These are phyloP conservation scores for Eubucco bourcierii DNA, from an alignment of 2,113 vertebrate genomes.

Conservation along the genomic window DNA sequence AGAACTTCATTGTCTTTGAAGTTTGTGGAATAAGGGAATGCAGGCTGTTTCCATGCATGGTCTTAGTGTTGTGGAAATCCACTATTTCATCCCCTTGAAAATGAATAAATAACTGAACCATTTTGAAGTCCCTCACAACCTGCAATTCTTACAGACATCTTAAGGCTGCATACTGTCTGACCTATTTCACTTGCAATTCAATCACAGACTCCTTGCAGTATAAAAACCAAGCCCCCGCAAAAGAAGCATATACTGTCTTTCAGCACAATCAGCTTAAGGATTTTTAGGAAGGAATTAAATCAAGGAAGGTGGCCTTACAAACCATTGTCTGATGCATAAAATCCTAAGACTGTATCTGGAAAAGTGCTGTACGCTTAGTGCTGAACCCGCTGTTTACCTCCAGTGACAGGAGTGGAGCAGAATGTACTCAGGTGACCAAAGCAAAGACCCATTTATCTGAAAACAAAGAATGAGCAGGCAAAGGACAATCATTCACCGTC, in stretches of 20 bases:
- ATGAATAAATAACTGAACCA: slow-evolving; percentile 13
- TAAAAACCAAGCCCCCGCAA: not conserved
- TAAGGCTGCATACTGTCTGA: not conserved
- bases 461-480: not conserved
- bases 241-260: not conserved
- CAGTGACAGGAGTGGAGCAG: not conserved
- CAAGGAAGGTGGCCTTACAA: not conserved
- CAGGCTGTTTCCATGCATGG: not conserved
- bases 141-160: not conserved
- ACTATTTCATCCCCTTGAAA: not conserved
- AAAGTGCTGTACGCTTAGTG: not conserved
- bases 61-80: slow-evolving; percentile 11
- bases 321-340: not conserved
- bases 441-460: not conserved
- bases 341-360: not conserved
- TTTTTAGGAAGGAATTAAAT: not conserved
- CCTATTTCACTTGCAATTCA: not conserved
- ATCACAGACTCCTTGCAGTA: not conserved
- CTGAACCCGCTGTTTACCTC: not conserved
- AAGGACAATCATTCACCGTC: not conserved
- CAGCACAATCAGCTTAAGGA: not conserved
- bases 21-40: not conserved
- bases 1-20: slow-evolving; percentile 7
- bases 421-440: not conserved
- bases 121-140: not conserved